These are phyloP conservation scores for Heliornis fulica DNA, from an alignment of 2,113 vertebrate species.

Conservation along the genomic window DNA sequence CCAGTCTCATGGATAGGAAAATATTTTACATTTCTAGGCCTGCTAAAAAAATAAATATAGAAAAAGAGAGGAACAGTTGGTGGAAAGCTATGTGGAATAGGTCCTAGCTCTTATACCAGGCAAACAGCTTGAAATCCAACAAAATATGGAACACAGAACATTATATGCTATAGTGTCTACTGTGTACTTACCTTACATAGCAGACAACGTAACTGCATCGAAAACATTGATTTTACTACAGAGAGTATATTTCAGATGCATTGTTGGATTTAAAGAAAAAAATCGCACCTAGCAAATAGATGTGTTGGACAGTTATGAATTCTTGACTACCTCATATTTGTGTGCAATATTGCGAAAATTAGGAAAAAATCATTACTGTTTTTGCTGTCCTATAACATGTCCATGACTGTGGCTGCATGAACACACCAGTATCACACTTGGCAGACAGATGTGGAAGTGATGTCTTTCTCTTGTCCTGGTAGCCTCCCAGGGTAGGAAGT, in stretches of 20 bases:
- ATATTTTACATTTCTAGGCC: conserved; percentile 1
- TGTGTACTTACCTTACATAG: not conserved
- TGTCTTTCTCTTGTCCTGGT: not conserved
- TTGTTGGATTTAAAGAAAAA: not conserved
- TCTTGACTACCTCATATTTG: not conserved
- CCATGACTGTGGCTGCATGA: not conserved
- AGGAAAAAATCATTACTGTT: not conserved
- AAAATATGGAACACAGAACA: not conserved
- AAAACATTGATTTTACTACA: not conserved
- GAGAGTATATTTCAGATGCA: not conserved
- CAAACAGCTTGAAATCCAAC: not conserved
- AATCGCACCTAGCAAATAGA: not conserved
- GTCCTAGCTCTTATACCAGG: not conserved
- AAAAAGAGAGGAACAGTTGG: not conserved
- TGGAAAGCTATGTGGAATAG: not conserved
- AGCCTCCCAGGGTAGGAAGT: not conserved
- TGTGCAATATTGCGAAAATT: not conserved
- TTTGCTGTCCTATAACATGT: rapidly evolving
- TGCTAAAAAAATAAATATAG: conserved; percentile 29
- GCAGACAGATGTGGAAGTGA: rapidly evolving
- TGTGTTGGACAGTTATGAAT: not conserved
- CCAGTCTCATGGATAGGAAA: conserved; percentile 8
- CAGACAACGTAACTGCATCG: not conserved
- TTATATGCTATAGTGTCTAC: not conserved
- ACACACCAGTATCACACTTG: not conserved